Percentiles rank a stretch among this genome's conserved stretches.
These are phyloP conservation scores for Galerucella pusilla DNA, from an alignment of 2,888 invertebrate genomes.

Conservation along the genomic window DNA sequence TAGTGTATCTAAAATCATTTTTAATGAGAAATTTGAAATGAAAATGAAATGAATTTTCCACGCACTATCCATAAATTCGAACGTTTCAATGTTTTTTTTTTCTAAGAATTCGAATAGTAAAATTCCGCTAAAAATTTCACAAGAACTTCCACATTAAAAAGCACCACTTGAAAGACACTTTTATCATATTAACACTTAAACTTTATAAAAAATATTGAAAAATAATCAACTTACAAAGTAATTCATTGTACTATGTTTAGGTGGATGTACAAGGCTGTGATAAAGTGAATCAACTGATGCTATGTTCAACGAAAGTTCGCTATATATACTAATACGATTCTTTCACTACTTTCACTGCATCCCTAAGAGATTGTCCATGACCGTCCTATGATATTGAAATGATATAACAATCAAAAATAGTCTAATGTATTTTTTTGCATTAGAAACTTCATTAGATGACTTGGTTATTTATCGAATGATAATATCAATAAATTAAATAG, in stretches of 20 bases:
- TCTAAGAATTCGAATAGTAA: background rate
- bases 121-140: background rate
- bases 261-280: slow-evolving; percentile 30
- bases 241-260: slow-evolving; percentile 57
- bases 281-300: slow-evolving; percentile 56
- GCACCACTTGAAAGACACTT: background rate
- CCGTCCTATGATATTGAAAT: slow-evolving; percentile 40
- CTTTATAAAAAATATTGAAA: slow-evolving; percentile 24
- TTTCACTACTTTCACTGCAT: slow-evolving; percentile 58
- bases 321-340: slow-evolving; percentile 55
- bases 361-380: slow-evolving; percentile 50
- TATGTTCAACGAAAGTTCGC: slow-evolving; percentile 48
- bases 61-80: too few relatives aligned
- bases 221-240: slow-evolving; percentile 59
- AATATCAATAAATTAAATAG: background rate
- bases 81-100: slow-evolving; percentile 12
- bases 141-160: background rate
- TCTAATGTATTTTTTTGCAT: slow-evolving; percentile 29
- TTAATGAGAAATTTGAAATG: too few relatives aligned
- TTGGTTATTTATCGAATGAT: background rate
- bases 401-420: slow-evolving; percentile 44
- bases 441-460: slow-evolving; percentile 28
- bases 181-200: slow-evolving; percentile 4
- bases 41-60: too few relatives aligned
- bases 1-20: too few relatives aligned